A percentile compares a stretch with the other conserved stretches of the same genome.
Evolutionary conservation across 35 echinoderm and acorn worm species (phyloP).

Genomic region (Stichopus chloronotus): DNA sequence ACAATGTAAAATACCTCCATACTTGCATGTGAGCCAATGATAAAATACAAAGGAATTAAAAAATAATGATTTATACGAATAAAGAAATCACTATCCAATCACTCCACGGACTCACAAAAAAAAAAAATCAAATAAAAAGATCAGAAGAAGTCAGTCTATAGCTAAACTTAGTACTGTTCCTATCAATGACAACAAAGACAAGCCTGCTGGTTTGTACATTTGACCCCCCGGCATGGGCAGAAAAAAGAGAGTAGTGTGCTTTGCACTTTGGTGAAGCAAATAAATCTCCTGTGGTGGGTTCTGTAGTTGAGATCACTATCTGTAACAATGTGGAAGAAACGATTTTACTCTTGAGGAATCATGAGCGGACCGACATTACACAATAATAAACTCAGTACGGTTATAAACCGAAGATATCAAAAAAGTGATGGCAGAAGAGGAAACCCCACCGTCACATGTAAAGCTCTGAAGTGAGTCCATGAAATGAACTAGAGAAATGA

Average conservation of each 20-base stretch:
- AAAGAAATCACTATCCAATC: neutral
- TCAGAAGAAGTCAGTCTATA: neutral
- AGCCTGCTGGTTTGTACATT: too few species aligned
- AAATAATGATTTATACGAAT: neutral
- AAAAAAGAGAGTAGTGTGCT: neutral
- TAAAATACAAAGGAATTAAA: neutral
- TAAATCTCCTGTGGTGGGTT: too few species aligned
- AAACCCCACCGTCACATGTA: too few species aligned
- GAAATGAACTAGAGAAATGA: too few species aligned
- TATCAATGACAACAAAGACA: neutral
- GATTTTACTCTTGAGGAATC: neutral
- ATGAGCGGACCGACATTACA: neutral
- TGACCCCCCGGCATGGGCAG: too few species aligned
- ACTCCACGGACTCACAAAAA: too few species aligned
- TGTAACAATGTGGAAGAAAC: neutral
- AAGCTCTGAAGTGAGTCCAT: too few species aligned
- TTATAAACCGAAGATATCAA: neutral
- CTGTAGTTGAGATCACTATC: neutral
- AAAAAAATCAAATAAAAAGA: neutral
- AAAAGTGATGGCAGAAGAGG: neutral
- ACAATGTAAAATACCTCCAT: slow-evolving; percentile 17
- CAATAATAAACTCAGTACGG: neutral
- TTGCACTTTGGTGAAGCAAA: neutral
- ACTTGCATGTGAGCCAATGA: neutral
- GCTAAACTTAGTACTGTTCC: neutral